These are phyloP conservation scores for Poecile atricapillus DNA, from an alignment of 2,113 vertebrate species.

Conservation along the genomic window DNA sequence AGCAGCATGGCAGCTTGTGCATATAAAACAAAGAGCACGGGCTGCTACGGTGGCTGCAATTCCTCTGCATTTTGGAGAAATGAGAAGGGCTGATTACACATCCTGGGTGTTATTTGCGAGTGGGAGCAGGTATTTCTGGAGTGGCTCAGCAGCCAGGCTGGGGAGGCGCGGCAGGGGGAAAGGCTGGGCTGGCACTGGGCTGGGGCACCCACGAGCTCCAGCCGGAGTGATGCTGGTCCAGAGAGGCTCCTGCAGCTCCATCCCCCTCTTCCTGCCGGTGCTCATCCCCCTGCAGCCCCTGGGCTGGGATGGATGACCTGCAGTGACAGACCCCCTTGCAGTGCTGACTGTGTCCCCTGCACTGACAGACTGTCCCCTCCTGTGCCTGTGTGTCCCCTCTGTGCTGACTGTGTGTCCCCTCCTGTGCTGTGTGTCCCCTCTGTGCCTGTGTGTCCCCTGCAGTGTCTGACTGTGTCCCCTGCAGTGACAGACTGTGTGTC, in stretches of 20 bases:
- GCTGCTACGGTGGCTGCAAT: background rate
- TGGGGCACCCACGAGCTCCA: background rate
- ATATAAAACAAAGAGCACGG: background rate
- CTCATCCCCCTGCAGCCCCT: background rate
- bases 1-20: background rate
- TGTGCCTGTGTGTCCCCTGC: too few relatives aligned
- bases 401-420: too few relatives aligned
- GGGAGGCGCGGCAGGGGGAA: background rate
- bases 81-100: background rate
- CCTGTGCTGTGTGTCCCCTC: too few relatives aligned
- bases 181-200: background rate
- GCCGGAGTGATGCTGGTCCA: fast-evolving
- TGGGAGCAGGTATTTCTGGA: background rate
- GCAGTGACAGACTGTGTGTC: too few relatives aligned
- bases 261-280: background rate
- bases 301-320: background rate
- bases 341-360: too few relatives aligned
- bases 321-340: too few relatives aligned
- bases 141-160: background rate
- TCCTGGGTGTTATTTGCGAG: background rate
- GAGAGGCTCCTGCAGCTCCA: background rate
- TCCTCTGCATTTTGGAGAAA: background rate
- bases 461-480: too few relatives aligned
- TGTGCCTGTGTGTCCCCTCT: too few relatives aligned
- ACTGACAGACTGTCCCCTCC: too few relatives aligned